Conservation (phyloP, 2,113 vertebrate genomes). For the Pteronura brasiliensis region DNA sequence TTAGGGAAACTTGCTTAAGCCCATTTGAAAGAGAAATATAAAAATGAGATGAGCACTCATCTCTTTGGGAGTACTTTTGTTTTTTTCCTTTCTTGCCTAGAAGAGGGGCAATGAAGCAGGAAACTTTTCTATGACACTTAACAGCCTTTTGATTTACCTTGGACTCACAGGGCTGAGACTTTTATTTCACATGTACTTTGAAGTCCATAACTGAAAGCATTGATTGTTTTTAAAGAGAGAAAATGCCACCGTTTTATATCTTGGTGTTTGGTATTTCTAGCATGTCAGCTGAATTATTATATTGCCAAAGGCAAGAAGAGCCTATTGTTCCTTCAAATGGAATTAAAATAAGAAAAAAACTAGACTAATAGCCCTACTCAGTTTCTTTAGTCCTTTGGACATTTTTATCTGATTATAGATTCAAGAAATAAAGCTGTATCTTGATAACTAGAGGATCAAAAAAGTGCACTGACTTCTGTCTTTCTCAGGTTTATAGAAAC, state of each 20-base stretch:
- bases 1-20: constrained; percentile 17
- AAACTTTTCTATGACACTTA: constrained; percentile 44
- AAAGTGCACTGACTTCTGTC: constrained; percentile 34
- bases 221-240: constrained; percentile 70
- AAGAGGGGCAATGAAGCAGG: constrained; percentile 14
- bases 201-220: constrained; percentile 65
- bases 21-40: constrained; percentile 44
- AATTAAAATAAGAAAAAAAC: constrained; percentile 64
- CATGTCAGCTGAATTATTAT: constrained; percentile 61
- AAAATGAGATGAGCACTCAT: constrained; percentile 40
- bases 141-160: constrained; percentile 60
- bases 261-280: constrained; percentile 59
- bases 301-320: constrained; percentile 59
- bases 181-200: constrained; percentile 60
- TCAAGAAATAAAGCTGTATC: constrained; percentile 60
- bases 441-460: constrained; percentile 52
- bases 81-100: constrained; percentile 49
- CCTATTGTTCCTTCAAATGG: constrained; percentile 52
- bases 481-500: constrained; percentile 45
- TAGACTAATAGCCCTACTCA: constrained; percentile 63
- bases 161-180: constrained; percentile 25
- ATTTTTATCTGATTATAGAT: constrained; percentile 68
- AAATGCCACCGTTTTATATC: constrained; percentile 59
- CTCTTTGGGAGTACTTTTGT: not conserved
- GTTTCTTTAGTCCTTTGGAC: constrained; percentile 61